Evolutionary conservation across 2,888 invertebrate genomes (phyloP), one percentile per base, ranked within the genome.

Genomic region (Parnassius orleans): DNA sequence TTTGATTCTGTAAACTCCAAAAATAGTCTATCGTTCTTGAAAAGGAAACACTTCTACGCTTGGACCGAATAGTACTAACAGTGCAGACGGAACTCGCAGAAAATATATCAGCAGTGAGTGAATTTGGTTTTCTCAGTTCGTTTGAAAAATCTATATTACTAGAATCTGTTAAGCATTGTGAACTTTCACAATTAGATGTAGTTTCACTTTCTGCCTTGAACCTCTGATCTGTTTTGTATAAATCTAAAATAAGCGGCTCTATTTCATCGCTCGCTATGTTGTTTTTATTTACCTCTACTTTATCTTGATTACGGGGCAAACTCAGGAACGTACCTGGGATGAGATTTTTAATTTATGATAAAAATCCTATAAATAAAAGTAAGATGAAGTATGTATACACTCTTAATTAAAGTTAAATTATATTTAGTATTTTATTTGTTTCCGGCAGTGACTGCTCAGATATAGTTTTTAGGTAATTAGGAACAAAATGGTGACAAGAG

Each of bases 281-380:
- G 72, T 66, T 67, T 65, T 66, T 68, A 73, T 80, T 75, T 76
- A 77, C 19, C 79, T 78, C 75, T 80, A 78, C 56, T 69, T 72
- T 63, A 59, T 84, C 83, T 83, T 83, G 79, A 67, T 65, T 74
- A 70, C 71, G 71, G 80, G 80, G 82, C 80, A 79, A 74, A 63
- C 77, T 76, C 81, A 68, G 77, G 79, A 72, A 76, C 71, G 71
- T 69, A 89, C 90, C 90, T 90, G 86, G 75, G 87, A 81, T 74
- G 74, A 84, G 83, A 63, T 58, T 80, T 63, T 55, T 60, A 64
- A 59, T 63, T 54, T 58, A 43, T 46, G 55, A 19, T 64, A 48
- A 64, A 64, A 15, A 15, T 9, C 48, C 48, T 48, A 48, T 48
- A 14, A 48, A 48, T 9, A 48, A 48, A 48, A 11, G n/a, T 14